phyloP scores from a whole-genome alignment of 35 echinoderm and acorn worm species.

The Heliocidaris erythrogramma region DNA sequence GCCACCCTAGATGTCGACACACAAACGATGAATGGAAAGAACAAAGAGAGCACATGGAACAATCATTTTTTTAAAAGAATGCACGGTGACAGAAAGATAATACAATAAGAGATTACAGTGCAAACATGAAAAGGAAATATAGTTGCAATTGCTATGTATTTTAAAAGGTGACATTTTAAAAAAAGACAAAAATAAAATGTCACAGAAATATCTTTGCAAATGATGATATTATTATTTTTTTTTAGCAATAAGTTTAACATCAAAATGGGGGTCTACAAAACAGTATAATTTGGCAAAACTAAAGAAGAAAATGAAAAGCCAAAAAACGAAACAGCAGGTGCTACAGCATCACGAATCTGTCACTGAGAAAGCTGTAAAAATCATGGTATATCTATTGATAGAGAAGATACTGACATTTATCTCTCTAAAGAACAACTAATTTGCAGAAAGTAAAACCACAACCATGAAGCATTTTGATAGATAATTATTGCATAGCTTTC shows the following conservation, averaged over 20 bases:
- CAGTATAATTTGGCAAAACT: neutral
- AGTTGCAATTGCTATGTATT: neutral
- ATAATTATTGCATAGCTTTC: neutral
- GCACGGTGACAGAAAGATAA: neutral
- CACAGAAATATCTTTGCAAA: too few relatives aligned
- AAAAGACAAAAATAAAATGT: neutral
- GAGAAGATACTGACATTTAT: neutral
- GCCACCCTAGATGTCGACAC: slow-evolving; percentile 39
- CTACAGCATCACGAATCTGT: neutral
- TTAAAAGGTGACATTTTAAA: neutral
- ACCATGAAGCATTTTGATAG: neutral
- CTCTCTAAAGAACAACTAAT: neutral
- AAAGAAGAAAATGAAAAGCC: neutral
- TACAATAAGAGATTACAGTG: neutral
- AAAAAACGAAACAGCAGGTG: neutral
- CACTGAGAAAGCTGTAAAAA: neutral
- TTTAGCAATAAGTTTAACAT: neutral
- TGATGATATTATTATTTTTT: too few relatives aligned
- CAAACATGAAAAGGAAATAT: neutral
- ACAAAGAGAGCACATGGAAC: slow-evolving; percentile 26
- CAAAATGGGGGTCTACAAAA: neutral
- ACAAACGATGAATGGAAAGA: neutral
- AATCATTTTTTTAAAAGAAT: neutral
- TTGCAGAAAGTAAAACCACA: neutral
- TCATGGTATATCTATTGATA: neutral